Evolutionary conservation across 2,888 invertebrate species (phyloP), one percentile per base, ranked within the genome.

Genomic region (Platycheirus albimanus): DNA sequence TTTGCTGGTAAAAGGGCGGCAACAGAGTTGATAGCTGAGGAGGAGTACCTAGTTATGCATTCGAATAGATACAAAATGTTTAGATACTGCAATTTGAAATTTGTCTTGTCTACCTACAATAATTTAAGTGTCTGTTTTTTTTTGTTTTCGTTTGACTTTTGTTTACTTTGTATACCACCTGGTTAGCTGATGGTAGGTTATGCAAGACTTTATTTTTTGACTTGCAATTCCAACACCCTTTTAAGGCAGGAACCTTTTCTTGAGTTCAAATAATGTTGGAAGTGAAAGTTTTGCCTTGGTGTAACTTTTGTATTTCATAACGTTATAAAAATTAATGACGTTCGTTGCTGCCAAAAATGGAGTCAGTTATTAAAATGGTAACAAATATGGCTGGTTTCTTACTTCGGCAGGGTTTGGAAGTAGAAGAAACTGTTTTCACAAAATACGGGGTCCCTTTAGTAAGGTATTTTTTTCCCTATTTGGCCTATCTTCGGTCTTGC

Each of bases 1-100:
- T 10, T 45, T 47, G 13, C 17, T 19, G 15, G 33, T 11, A 64
- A 61, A 76, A 61, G 61, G 76, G 76, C 69, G 69, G 36, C 63
- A 47, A 24, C 28, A 17, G 10, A 38, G 17, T 43, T 24, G 38
- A 28, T 15, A 20, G 36, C 41, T 56, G 56, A 51, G 61, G 54
- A 54, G 33, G n/a, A n/a, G n/a, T n/a, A n/a, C n/a, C n/a, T 58
- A 38, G 3, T 52, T 52, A 56, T 54, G 54, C 54, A 52, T 45
- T 28, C 10, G 61, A 28, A 24, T 28, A 45, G 61, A n/a, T n/a
- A n/a, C n/a, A 17, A 13, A 13, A 28, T 45, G n/a, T 24, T n/a
- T 15, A 24, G 24, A 19, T 20, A 24, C 15, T 17, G 17, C 54
- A 30, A 33, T 36, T 54, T 54, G 33, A 36, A 54, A 11, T 36